Evolutionary conservation across 1,140 invertebrate genomes (phyloP).

Genomic region (Luehdorfia chinensis): DNA sequence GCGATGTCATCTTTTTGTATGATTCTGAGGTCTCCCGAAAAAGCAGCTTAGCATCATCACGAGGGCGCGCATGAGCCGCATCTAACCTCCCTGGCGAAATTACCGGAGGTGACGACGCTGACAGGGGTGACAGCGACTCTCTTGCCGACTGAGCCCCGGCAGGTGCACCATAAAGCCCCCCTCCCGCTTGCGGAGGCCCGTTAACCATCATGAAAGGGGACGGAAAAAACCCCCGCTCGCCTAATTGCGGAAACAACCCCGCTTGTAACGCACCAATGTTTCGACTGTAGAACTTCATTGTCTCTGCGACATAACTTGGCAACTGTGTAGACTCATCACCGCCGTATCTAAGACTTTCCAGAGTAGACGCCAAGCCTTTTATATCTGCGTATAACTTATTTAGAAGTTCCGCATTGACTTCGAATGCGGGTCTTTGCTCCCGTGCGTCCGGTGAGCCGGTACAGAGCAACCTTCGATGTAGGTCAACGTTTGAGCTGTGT

Average conservation of each 20-base stretch:
- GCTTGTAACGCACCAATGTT: conserved; percentile 61
- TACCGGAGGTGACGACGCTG: conserved; percentile 72
- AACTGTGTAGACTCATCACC: conserved; percentile 62
- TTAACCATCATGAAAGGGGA: conserved; percentile 63
- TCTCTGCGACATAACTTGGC: conserved; percentile 69
- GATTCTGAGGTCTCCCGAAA: conserved; percentile 74
- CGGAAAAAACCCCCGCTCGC: conserved; percentile 65
- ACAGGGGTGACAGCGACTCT: conserved; percentile 69
- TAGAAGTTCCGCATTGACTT: conserved; percentile 86
- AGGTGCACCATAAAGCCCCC: conserved; percentile 53
- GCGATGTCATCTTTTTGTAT: conserved; percentile 74
- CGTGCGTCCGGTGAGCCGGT: conserved; percentile 80
- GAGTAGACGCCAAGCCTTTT: conserved; percentile 72
- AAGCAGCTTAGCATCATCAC: conserved; percentile 72
- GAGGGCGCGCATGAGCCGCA: conserved; percentile 56
- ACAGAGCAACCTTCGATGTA: conserved; percentile 90
- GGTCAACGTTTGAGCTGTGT: conserved; percentile 94
- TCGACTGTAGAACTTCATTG: conserved; percentile 73
- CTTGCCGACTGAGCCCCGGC: conserved; percentile 61
- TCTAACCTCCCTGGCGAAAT: conserved; percentile 66
- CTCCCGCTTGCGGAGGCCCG: conserved; percentile 46
- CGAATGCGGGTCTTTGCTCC: conserved; percentile 80
- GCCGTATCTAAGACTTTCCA: conserved; percentile 68
- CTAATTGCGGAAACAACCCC: conserved; percentile 57
- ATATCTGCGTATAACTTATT: conserved; percentile 88